Conservation (phyloP, 2,797 vertebrate species). For the Dendrocincla fuliginosa region DNA sequence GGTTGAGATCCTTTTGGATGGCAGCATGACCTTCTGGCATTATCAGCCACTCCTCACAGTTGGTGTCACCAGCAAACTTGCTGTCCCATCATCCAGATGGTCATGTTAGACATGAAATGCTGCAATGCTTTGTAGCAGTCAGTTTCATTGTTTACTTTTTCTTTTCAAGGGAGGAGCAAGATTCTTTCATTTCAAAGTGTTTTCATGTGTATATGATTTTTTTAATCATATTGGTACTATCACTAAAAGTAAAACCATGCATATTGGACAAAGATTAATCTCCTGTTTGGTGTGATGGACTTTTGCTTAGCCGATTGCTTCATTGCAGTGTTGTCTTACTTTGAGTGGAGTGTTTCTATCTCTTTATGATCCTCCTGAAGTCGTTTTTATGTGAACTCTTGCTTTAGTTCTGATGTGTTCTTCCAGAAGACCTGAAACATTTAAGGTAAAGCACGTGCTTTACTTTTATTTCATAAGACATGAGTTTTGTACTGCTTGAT, state of each 20-base stretch:
- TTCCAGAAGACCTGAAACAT: neutral
- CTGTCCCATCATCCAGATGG: neutral
- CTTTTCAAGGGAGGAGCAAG: neutral
- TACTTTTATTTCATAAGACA: neutral
- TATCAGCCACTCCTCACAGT: neutral
- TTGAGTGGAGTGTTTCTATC: neutral
- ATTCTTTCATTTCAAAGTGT: neutral
- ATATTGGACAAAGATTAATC: neutral
- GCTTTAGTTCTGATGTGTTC: neutral
- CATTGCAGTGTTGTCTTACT: neutral
- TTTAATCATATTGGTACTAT: neutral
- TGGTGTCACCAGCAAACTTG: neutral
- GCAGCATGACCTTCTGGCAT: neutral
- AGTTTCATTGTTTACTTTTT: neutral
- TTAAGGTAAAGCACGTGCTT: neutral
- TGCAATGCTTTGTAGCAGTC: neutral
- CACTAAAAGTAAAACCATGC: neutral
- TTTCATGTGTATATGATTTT: neutral
- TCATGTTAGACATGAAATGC: neutral
- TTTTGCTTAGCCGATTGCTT: neutral
- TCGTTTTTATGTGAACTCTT: neutral
- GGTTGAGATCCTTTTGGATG: neutral
- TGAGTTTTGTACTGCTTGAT: neutral
- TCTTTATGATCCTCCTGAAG: neutral
- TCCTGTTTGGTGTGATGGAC: neutral